Conservation (phyloP, 2,797 vertebrate species). For the Rallus crepitans region DNA sequence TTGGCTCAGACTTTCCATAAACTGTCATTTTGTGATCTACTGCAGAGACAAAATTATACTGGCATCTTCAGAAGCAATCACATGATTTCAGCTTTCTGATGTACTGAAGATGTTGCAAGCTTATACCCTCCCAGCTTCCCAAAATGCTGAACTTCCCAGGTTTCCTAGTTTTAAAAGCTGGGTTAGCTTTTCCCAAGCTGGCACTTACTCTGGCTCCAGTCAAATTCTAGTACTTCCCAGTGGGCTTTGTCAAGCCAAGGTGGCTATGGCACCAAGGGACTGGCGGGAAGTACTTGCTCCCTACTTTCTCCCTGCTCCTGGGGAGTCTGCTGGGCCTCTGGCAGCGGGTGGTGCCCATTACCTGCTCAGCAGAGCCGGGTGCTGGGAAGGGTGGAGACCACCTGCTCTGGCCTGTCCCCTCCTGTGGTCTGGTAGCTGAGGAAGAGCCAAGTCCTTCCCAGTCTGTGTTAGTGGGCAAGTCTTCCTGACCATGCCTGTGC, state of each 20-base stretch:
- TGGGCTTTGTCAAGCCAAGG: background rate
- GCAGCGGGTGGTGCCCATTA: fast-evolving
- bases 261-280: background rate
- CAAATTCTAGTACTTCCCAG: background rate
- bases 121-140: background rate
- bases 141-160: background rate
- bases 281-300: fast-evolving
- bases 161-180: background rate
- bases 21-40: background rate
- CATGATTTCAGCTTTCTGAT: background rate
- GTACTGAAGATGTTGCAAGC: background rate
- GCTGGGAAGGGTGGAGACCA: background rate
- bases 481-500: background rate
- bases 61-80: background rate
- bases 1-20: background rate
- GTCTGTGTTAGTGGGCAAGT: background rate
- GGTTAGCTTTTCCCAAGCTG: background rate
- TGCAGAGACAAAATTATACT: background rate
- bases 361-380: background rate
- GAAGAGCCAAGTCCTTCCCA: background rate
- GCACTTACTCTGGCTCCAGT: background rate
- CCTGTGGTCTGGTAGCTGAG: background rate
- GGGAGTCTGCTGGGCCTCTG: background rate
- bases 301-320: background rate
- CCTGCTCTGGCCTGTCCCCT: background rate